Evolutionary conservation across 2,113 vertebrate genomes (phyloP).

Genomic region (Lota lota): DNA sequence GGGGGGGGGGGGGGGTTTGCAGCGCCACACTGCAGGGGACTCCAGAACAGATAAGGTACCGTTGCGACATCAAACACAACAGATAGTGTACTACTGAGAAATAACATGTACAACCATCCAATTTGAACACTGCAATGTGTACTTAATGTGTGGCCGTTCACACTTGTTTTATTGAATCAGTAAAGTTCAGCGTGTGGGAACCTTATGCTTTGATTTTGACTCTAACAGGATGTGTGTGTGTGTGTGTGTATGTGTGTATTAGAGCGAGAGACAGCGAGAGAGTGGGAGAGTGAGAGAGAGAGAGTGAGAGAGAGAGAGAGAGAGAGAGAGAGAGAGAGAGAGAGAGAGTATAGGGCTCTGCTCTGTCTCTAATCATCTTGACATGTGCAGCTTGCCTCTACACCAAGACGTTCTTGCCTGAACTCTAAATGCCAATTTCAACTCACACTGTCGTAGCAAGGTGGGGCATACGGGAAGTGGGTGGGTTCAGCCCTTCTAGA

Average conservation of each 20-base stretch:
- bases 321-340: background rate
- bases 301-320: background rate
- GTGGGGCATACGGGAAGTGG: no score
- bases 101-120: no score
- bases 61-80: no score
- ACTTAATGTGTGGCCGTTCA: conserved; percentile 21
- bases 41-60: no score
- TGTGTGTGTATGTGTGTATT: no score
- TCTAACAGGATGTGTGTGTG: conserved; percentile 49
- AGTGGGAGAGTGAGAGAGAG: conserved; percentile 2
- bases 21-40: no score
- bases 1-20: no score
- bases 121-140: no score
- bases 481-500: no score
- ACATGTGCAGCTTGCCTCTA: conserved; percentile 51
- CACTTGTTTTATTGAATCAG: conserved; percentile 51
- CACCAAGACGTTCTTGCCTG: conserved; percentile 32
- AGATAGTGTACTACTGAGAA: no score
- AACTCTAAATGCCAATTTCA: conserved; percentile 41
- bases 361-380: conserved; percentile 57
- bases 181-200: conserved; percentile 54
- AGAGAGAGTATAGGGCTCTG: conserved; percentile 7
- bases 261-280: background rate
- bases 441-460: conserved; percentile 29
- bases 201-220: conserved; percentile 48